A percentile compares a stretch with the other conserved stretches of the same genome.
phyloP scores from a whole-genome alignment of 2,113 vertebrate genomes.

The Neodontobutis hainanensis region DNA sequence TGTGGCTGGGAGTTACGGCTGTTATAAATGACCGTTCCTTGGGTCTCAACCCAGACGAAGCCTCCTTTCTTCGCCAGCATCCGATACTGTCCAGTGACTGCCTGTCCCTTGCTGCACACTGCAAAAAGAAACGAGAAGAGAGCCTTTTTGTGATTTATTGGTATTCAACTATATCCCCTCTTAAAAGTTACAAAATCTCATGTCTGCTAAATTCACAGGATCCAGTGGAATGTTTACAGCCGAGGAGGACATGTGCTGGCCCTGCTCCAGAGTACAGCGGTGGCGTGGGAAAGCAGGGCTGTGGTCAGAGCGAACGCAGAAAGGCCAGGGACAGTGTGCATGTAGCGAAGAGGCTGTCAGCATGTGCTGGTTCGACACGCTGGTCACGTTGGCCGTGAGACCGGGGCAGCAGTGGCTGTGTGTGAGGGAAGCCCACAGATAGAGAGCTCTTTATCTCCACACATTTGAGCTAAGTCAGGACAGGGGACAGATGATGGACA shows the following conservation, averaged over 20 bases:
- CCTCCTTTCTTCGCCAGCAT: slow-evolving; percentile 96
- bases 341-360: neutral
- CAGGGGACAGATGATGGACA: slow-evolving; percentile 11
- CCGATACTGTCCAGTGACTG: slow-evolving; percentile 90
- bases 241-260: slow-evolving; percentile 56
- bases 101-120: slow-evolving; percentile 98
- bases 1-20: slow-evolving; percentile 97
- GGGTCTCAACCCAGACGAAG: slow-evolving; percentile 97
- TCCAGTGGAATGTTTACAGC: slow-evolving; percentile 40
- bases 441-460: slow-evolving; percentile 55
- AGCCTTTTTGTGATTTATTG: neutral
- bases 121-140: slow-evolving; percentile 30
- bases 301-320: slow-evolving; percentile 55
- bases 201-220: neutral
- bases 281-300: slow-evolving; percentile 74
- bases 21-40: slow-evolving; percentile 96
- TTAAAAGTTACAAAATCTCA: neutral
- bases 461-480: slow-evolving; percentile 13
- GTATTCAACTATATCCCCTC: neutral
- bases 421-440: slow-evolving; percentile 36
- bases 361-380: slow-evolving; percentile 35
- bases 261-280: slow-evolving; percentile 50
- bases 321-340: slow-evolving; percentile 36
- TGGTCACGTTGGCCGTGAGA: slow-evolving; percentile 66
- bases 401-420: slow-evolving; percentile 9